These are phyloP conservation scores for Drosophila lacteicornis DNA, from an alignment of 1,140 invertebrate species.

Conservation along the genomic window DNA sequence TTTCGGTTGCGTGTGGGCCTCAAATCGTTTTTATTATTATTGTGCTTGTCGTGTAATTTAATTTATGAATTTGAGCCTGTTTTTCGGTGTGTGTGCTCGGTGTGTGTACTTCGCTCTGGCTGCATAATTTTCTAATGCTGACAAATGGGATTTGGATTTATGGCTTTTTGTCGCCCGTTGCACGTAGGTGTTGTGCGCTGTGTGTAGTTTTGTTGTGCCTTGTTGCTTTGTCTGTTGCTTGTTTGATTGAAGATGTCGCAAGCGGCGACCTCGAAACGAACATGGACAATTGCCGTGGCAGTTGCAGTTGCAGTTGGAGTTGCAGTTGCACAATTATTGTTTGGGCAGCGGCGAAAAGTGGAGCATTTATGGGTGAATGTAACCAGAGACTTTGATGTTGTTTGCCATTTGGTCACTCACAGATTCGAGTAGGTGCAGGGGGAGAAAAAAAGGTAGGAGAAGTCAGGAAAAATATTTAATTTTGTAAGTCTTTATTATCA, in stretches of 20 bases:
- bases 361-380: slow-evolving; percentile 37
- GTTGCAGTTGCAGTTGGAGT: slow-evolving; percentile 23
- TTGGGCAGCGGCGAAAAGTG: slow-evolving; percentile 30
- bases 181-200: slow-evolving; percentile 68
- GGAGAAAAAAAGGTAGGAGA: neutral
- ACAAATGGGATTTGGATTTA: slow-evolving; percentile 83
- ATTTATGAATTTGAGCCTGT: slow-evolving; percentile 80
- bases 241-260: slow-evolving; percentile 81
- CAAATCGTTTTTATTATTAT: slow-evolving; percentile 84
- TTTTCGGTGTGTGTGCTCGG: slow-evolving; percentile 40
- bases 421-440: neutral
- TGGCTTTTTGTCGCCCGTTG: slow-evolving; percentile 68
- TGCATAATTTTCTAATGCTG: slow-evolving; percentile 83
- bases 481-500: too few relatives aligned
- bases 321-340: slow-evolving; percentile 40
- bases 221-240: slow-evolving; percentile 30
- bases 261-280: slow-evolving; percentile 68
- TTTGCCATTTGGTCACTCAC: neutral
- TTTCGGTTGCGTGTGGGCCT: slow-evolving; percentile 72
- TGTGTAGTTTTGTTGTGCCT: neutral
- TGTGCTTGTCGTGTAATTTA: slow-evolving; percentile 83
- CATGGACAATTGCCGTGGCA: slow-evolving; percentile 45
- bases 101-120: slow-evolving; percentile 40
- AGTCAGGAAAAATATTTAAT: too few relatives aligned
- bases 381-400: slow-evolving; percentile 11